These are phyloP conservation scores for Parazoanthus atlanticus DNA, from an alignment of 92 coral and sea anemone species.

Conservation along the genomic window DNA sequence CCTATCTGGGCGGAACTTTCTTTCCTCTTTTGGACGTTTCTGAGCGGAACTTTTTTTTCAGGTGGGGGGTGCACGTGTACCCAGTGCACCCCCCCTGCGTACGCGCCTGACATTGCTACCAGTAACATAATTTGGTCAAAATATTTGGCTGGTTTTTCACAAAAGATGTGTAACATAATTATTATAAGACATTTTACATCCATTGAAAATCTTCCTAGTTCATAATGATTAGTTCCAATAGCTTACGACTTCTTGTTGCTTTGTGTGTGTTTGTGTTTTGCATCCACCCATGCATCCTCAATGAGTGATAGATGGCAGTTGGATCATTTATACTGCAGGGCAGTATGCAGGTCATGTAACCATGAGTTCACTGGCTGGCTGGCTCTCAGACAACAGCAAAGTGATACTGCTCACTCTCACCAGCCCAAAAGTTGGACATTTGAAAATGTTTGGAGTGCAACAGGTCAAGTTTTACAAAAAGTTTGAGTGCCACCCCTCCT, in stretches of 20 bases:
- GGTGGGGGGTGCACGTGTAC: no score
- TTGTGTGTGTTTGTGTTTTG: background rate
- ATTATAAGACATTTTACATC: background rate
- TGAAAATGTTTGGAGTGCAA: no score
- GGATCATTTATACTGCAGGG: background rate
- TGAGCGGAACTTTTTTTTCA: no score
- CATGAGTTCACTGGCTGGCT: background rate
- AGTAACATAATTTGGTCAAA: no score
- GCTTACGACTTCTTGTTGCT: slow-evolving; percentile 30
- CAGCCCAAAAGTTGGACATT: no score
- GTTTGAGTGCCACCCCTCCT: background rate
- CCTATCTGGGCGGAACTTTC: no score
- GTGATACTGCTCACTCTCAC: no score
- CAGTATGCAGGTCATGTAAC: slow-evolving; percentile 1
- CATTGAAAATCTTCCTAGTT: background rate
- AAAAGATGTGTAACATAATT: background rate
- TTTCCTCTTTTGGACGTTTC: no score
- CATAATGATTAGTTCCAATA: background rate
- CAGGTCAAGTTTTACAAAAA: background rate
- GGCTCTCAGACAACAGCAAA: no score
- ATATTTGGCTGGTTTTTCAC: background rate
- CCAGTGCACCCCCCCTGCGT: no score
- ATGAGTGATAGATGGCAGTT: no score
- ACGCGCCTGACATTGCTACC: no score
- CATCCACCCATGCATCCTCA: background rate